Evolutionary conservation across 2,888 invertebrate species (phyloP), one percentile per base, ranked within the genome.

Genomic region (Diarsia brunnea): DNA sequence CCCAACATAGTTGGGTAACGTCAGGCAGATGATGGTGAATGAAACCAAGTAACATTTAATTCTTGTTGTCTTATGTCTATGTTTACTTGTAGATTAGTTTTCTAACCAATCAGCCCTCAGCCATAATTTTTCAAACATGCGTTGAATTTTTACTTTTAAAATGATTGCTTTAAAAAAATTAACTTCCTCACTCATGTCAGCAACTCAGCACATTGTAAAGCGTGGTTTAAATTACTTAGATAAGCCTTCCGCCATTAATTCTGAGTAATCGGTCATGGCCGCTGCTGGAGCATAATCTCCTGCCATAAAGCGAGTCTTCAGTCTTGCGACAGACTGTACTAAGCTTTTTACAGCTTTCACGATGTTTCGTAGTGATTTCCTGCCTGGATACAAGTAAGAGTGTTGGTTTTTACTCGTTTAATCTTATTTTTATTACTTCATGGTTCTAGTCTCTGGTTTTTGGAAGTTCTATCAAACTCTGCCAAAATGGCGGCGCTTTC

Each of bases 211-310:
- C 16, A 78, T 65, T 12, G 14, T 80, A 47, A 24, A 76, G 14
- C 24, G 12, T 70, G 45, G 51, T 69, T 16, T 64, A 47, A 31
- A 55, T 21, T 60, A 31, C n/a, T 4, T n/a, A 51, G 70, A 71
- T 67, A 79, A 84, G 47, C 53, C 66, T 67, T 66, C 78, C 43
- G 63, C 55, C 53, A 69, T 66, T 79, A 68, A 38, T 31, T 43
- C 31, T 45, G 21, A 69, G 80, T 84, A 79, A 84, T 82, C 81
- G 81, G 84, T 75, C 82, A 82, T 70, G 82, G 84, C 27, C 82
- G 51, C 27, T 84, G 51, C 14, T 16, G 38, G 7, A 21, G 24
- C 53, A 24, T 73, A 80, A 80, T 80, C 81, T 69, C 21, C 7
- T n/a, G 24, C 27, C 55, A 65, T 84, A 74, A 77, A 76, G 58